phyloP scores from a whole-genome alignment of 2,888 invertebrate species.

The Drosophila testacea region DNA sequence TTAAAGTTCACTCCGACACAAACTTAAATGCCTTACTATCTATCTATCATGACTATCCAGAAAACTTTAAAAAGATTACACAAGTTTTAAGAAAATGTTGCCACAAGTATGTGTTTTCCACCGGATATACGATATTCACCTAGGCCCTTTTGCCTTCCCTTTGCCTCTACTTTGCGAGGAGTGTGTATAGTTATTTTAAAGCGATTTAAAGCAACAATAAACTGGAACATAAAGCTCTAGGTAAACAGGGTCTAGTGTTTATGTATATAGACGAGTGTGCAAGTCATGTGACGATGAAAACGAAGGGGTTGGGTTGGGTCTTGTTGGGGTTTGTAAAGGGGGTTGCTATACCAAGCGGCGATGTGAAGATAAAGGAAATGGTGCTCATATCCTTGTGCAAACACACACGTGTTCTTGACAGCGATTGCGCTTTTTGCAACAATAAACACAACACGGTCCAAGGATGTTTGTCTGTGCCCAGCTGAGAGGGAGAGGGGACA shows the following conservation, averaged over 20 bases:
- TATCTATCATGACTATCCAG: too few relatives aligned
- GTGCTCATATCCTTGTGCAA: constrained; percentile 74
- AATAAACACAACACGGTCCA: constrained; percentile 46
- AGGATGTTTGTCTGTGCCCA: constrained; percentile 62
- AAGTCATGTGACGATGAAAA: background rate
- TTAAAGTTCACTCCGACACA: background rate
- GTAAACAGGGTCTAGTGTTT: constrained; percentile 69
- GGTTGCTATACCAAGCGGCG: constrained; percentile 2
- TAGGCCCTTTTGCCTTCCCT: background rate
- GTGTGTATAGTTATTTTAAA: constrained; percentile 6
- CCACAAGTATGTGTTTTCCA: background rate
- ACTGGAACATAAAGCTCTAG: constrained; percentile 64
- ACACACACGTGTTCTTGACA: constrained; percentile 80
- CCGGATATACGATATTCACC: constrained; percentile 14
- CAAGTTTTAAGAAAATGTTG: constrained; percentile 13
- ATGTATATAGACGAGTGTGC: constrained; percentile 19
- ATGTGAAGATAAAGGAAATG: constrained; percentile 68
- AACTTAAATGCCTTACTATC: background rate
- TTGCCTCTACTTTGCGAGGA: background rate
- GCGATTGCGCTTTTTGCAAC: constrained; percentile 74
- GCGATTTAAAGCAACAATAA: constrained; percentile 65
- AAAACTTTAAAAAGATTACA: constrained; percentile 3
- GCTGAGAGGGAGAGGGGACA: constrained; percentile 11
- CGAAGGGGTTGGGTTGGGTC: background rate
- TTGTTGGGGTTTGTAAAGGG: background rate